Percentiles rank a stretch among this genome's conserved stretches.
Conservation (phyloP, 2,113 vertebrate species). For the Scolopax mira region DNA sequence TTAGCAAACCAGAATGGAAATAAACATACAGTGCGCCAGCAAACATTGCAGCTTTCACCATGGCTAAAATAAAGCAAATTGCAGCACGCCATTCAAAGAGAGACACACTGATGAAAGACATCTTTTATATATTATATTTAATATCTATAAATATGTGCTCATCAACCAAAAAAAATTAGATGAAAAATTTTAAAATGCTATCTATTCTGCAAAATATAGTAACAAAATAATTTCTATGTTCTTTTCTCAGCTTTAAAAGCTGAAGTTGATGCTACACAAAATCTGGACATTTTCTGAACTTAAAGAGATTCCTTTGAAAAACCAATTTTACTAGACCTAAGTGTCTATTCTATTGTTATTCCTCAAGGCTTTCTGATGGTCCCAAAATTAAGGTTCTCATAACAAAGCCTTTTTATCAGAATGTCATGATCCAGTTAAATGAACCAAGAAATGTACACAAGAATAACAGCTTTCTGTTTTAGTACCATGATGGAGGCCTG, state of each 20-base stretch:
- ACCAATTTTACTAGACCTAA: neutral
- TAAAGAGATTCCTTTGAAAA: neutral
- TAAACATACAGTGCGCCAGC: slow-evolving; percentile 36
- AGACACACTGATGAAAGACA: slow-evolving; percentile 8
- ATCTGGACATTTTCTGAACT: slow-evolving; percentile 42
- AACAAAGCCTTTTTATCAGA: slow-evolving; percentile 36
- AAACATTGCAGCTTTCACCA: slow-evolving; percentile 45
- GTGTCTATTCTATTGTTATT: neutral
- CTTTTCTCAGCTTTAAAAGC: slow-evolving; percentile 26
- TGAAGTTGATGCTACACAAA: neutral
- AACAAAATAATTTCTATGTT: slow-evolving; percentile 43
- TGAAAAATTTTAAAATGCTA: slow-evolving; percentile 38
- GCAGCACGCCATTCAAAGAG: slow-evolving; percentile 44
- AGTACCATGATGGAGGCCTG: neutral
- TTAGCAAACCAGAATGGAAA: slow-evolving; percentile 66
- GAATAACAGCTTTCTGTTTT: slow-evolving; percentile 12
- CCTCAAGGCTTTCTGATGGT: slow-evolving; percentile 1
- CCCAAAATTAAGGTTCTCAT: neutral
- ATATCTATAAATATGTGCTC: neutral
- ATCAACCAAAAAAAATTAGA: slow-evolving; percentile 37
- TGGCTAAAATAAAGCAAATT: slow-evolving; percentile 54
- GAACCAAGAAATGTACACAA: slow-evolving; percentile 4
- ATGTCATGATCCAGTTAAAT: slow-evolving; percentile 27
- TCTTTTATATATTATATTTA: slow-evolving; percentile 42
- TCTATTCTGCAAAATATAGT: slow-evolving; percentile 38